Evolutionary conservation across 2,113 vertebrate species (phyloP), one percentile per base, ranked within the genome.

Genomic region (Hiodon tergisus): DNA sequence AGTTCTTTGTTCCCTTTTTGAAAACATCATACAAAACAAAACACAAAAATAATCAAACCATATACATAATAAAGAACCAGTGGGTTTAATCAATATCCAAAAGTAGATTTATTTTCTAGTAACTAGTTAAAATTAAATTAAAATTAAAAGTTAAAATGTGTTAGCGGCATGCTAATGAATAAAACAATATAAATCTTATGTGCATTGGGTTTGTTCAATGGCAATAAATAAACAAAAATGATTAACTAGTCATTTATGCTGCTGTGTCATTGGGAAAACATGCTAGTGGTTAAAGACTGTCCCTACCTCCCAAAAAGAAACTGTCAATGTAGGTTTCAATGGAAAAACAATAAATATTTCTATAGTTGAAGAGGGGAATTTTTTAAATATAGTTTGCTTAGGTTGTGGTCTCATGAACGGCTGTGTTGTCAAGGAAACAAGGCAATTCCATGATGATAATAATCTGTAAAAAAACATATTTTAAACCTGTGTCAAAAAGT

Each of bases 1-100:
- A 69, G 67, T 84, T 82, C 79, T 74, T 73, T 48, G 66, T 4
- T 51, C 67, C 50, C 55, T 70, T 69, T n/a, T 69, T 72, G 80
- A 77, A 85, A 14, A 3, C 85, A 81, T 82, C 77, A 81, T 83
- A 90, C 85, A 88, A 80, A 82, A 88, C 83, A 51, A 60, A 89
- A 85, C 91, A 87, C 90, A 85, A 93, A 90, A 91, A 89, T 10
- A 73, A 90, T 31, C 31, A 88, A 92, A 88, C 85, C 86, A 89
- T 86, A 89, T 91, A 87, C 81, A 89, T 90, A 88, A 93, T 90
- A 89, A 86, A 91, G 82, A 83, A 72, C 72, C 65, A 81, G 84
- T 80, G 83, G 80, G 82, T 81, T 86, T 81, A 79, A 83, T 89
- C 83, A 86, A 63, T 85, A 85, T 82, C 77, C 66, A 4, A 5